phyloP scores from a whole-genome alignment of 92 coral and sea anemone species.

The Nematostella vectensis region DNA sequence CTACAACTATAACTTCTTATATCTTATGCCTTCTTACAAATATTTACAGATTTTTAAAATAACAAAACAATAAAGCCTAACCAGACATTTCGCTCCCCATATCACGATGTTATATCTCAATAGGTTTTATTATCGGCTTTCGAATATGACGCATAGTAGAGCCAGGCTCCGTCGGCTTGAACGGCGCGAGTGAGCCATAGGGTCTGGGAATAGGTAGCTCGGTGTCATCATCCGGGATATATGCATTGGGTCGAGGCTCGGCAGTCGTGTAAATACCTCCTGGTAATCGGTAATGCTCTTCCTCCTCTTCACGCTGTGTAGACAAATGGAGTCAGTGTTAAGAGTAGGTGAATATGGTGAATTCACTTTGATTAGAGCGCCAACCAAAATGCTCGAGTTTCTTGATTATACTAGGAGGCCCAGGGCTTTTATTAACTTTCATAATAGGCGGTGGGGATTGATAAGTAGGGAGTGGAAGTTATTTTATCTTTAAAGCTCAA shows the following conservation, averaged over 20 bases:
- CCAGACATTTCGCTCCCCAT: too few relatives aligned
- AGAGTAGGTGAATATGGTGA: not conserved
- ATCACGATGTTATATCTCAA: conserved; percentile 93
- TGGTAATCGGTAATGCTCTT: conserved; percentile 80
- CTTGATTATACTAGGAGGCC: too few relatives aligned
- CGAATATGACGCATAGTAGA: conserved; percentile 96
- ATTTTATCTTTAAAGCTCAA: too few relatives aligned
- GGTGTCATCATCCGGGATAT: conserved; percentile 98
- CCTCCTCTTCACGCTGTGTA: conserved; percentile 85
- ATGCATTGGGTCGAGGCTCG: conserved; percentile 99
- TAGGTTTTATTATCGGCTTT: conserved; percentile 95
- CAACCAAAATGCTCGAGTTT: too few relatives aligned
- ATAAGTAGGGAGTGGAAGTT: too few relatives aligned
- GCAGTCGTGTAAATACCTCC: conserved; percentile 96
- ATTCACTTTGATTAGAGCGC: not conserved
- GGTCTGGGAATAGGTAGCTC: conserved; percentile 99
- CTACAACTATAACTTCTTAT: too few relatives aligned
- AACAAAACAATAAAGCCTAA: too few relatives aligned
- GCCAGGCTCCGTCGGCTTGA: conserved; percentile 98
- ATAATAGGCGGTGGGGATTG: too few relatives aligned
- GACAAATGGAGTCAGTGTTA: too few relatives aligned
- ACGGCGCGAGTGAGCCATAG: conserved; percentile 93
- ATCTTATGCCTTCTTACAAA: too few relatives aligned
- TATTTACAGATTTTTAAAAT: too few relatives aligned
- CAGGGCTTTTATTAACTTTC: too few relatives aligned